Base-by-base conservation (phyloP, 2,113 vertebrate genomes). In the Nycticebus coucang region DNA sequence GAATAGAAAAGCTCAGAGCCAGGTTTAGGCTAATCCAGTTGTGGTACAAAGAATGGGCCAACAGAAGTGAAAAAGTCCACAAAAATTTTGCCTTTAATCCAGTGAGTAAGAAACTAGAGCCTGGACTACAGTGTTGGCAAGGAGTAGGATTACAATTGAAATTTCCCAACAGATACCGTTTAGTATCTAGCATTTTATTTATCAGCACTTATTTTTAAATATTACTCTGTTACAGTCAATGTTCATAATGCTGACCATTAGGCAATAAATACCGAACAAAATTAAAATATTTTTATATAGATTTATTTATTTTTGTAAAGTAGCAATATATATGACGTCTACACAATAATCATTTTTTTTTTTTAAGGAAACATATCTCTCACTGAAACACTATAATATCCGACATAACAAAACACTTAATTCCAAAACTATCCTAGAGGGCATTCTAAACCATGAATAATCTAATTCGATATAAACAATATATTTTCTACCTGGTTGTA, bases 401-500 rank as follows among this genome's bases (percentile, higher is more conserved):
- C 55, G 62, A 69, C 15, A 50, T 59, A 91, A 45, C 21, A 62
- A 45, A 33, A 62, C 82, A 37, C 17, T 74, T 60, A 77, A 77
- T n/a, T 77, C 87, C 14, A 62, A 87, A 9, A 72, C 15, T 75
- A 89, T 37, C 77, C n/a, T 35, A 15, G 0, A 90, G 59, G 19
- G 35, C 24, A 35, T 26, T 26, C 41, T 8, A 84, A 55, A 26
- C 55, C 64, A 72, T 4, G 21, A 7, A 0, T 21, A 82, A 33
- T 13, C 2, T 18, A 14, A 78, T 1, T 12, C 10, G 12, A 53
- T 10, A 33, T 7, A 60, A 86, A 71, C 10, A 50, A 35, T 18
- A 24, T 0, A 0, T 35, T 7, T 30, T 37, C 66, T 94, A 99
- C 98, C 99, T 98, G 21, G 79, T 96, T 55, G 95, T 96, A 5